These are phyloP conservation scores for Raphicerus campestris DNA, from an alignment of 2,113 vertebrate genomes.

Conservation along the genomic window DNA sequence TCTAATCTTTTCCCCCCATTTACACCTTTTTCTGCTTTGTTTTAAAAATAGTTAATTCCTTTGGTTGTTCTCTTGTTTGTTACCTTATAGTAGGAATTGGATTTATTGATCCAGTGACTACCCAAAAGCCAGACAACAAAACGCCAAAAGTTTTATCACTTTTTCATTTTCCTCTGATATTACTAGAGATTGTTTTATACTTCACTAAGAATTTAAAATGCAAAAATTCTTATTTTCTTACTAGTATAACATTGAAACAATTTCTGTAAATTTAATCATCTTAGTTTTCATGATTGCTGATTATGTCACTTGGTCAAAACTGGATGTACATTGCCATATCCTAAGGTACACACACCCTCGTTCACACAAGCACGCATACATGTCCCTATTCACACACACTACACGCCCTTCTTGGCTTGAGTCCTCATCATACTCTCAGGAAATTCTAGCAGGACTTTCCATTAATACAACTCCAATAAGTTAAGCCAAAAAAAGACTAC, in stretches of 20 bases:
- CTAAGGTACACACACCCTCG: neutral
- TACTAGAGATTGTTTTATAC: neutral
- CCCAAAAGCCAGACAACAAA: neutral
- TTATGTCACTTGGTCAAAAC: neutral
- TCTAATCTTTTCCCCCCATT: neutral
- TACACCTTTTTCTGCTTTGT: neutral
- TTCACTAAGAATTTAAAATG: slow-evolving; percentile 36
- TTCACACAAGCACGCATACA: neutral
- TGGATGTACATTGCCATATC: neutral
- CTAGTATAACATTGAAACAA: neutral
- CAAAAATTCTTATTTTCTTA: neutral
- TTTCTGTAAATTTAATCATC: neutral
- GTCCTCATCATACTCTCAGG: neutral
- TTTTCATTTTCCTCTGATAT: slow-evolving; percentile 34
- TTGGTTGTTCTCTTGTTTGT: slow-evolving; percentile 7
- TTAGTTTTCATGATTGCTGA: neutral
- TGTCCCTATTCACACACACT: fast-evolving
- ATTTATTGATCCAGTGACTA: slow-evolving; percentile 50
- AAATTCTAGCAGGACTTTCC: neutral
- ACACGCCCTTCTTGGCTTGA: neutral
- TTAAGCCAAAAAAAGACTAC: neutral
- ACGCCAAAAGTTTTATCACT: neutral
- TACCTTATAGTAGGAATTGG: slow-evolving; percentile 42
- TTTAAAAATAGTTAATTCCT: neutral
- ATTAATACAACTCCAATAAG: neutral